phyloP scores from a whole-genome alignment of 2,797 vertebrate genomes.

The Sylvilagus floridanus region DNA sequence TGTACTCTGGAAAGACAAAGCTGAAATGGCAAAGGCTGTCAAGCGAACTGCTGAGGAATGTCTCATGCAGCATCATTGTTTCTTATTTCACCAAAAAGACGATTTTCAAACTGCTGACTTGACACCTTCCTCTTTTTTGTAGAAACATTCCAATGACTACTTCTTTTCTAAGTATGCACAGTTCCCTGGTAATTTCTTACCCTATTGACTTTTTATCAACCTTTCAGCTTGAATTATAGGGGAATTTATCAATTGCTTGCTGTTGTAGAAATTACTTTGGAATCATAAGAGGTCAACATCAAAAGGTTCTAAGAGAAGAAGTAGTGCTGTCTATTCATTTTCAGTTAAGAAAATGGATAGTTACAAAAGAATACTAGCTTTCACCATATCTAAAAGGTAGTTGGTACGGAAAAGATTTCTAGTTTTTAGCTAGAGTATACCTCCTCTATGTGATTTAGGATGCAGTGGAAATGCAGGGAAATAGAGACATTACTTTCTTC shows the following conservation, averaged over 20 bases:
- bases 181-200: conserved; percentile 67
- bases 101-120: conserved; percentile 83
- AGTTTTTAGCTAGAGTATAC: neutral
- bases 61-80: conserved; percentile 55
- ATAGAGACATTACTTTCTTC: neutral
- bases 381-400: neutral
- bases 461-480: neutral
- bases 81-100: conserved; percentile 77
- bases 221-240: neutral
- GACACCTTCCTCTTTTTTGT: conserved; percentile 54
- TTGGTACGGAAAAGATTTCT: neutral
- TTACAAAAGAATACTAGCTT: neutral
- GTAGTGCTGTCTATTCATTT: neutral
- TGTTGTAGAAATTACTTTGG: conserved; percentile 59
- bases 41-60: conserved; percentile 54
- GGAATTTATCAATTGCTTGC: conserved; percentile 59
- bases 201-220: conserved; percentile 72
- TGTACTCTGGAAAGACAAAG: neutral
- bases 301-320: conserved; percentile 15
- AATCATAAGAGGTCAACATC: neutral
- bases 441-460: neutral
- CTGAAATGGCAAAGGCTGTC: conserved; percentile 48
- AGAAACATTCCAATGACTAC: conserved; percentile 61
- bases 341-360: neutral
- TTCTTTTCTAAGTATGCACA: conserved; percentile 67